phyloP scores from a whole-genome alignment of 2,113 vertebrate species.

The Toxostoma redivivum region DNA sequence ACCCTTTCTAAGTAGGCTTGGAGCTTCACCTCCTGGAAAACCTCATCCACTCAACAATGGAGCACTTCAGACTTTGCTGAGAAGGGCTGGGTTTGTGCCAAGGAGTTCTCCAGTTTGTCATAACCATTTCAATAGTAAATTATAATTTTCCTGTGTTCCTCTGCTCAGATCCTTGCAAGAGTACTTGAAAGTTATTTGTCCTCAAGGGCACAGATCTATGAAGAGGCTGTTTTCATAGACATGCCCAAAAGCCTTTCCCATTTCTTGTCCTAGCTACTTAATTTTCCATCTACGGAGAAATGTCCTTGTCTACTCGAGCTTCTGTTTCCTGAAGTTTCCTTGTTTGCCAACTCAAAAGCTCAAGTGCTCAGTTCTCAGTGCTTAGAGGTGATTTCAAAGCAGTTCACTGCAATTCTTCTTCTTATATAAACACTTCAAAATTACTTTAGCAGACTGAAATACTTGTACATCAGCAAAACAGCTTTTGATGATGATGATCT shows the following conservation, averaged over 20 bases:
- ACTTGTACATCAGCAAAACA: not conserved
- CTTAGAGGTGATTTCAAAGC: not conserved
- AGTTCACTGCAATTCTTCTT: not conserved
- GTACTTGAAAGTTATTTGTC: constrained; percentile 4
- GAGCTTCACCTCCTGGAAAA: not conserved
- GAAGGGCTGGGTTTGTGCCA: not conserved
- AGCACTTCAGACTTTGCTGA: not conserved
- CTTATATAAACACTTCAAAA: constrained; percentile 1
- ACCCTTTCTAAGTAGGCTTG: not conserved
- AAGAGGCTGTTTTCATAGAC: not conserved
- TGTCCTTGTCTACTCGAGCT: not conserved
- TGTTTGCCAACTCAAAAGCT: not conserved
- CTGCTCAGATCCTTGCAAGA: not conserved
- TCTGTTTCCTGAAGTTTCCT: not conserved
- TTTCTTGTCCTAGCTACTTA: not conserved
- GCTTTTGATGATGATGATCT: not conserved
- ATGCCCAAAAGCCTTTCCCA: not conserved
- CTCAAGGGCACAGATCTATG: not conserved
- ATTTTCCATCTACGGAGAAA: not conserved
- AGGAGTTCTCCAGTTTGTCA: not conserved
- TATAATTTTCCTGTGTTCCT: not conserved
- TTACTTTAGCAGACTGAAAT: constrained; percentile 13
- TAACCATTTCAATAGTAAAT: not conserved
- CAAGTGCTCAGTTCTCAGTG: not conserved
- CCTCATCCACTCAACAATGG: not conserved